Conservation (phyloP, 2,113 vertebrate species). For the Ifrita kowaldi region DNA sequence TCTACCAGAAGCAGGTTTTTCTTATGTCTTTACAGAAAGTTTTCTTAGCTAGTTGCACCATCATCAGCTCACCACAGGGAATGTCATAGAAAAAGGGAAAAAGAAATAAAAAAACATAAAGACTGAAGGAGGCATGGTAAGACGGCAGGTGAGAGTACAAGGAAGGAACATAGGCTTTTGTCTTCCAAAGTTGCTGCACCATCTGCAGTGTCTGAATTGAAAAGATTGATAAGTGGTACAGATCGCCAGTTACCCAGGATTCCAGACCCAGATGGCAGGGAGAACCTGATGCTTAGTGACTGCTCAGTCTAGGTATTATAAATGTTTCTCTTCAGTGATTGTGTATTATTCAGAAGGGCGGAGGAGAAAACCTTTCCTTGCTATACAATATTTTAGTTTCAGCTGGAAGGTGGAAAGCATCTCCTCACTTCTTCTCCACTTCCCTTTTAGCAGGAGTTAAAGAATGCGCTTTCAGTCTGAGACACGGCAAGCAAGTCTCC, state of each 20-base stretch:
- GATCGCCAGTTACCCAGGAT: background rate
- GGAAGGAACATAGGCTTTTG: background rate
- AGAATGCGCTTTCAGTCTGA: background rate
- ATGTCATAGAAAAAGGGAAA: background rate
- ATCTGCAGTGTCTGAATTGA: background rate
- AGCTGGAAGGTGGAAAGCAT: background rate
- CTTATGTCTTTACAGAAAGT: background rate
- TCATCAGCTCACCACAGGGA: background rate
- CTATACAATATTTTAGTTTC: background rate
- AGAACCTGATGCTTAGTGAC: background rate
- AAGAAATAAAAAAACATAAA: background rate
- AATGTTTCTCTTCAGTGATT: background rate
- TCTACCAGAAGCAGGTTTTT: background rate
- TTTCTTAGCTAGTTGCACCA: background rate
- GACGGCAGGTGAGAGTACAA: background rate
- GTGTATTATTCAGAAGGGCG: background rate
- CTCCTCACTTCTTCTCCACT: background rate
- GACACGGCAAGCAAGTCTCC: background rate
- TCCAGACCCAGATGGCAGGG: background rate
- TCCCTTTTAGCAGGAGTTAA: background rate
- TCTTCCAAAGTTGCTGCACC: background rate
- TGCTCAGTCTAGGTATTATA: background rate
- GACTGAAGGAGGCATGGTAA: background rate
- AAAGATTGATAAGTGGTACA: background rate
- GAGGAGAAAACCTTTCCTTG: background rate